A percentile compares a stretch with the other conserved stretches of the same genome.
phyloP scores from a whole-genome alignment of 2,797 vertebrate species.

The Typhlichthys eigenmanni region DNA sequence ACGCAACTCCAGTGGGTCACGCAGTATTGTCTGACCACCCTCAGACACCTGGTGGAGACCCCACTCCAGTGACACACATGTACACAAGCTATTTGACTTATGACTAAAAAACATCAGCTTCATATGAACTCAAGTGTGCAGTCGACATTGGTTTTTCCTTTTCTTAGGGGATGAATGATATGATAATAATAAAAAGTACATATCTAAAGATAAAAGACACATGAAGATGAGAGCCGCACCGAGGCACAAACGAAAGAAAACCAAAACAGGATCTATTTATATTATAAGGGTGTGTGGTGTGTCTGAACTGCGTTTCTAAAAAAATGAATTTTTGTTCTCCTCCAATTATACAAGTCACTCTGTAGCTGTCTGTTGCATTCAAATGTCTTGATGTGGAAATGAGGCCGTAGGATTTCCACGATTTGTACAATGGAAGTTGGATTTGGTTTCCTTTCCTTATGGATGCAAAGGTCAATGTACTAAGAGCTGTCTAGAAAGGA shows the following conservation, averaged over 20 bases:
- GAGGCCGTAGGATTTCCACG: neutral
- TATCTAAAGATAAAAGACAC: conserved; percentile 12
- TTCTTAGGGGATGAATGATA: conserved; percentile 12
- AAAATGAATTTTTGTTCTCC: conserved; percentile 33
- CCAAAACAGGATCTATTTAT: conserved; percentile 33
- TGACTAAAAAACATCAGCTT: neutral
- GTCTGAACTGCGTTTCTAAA: conserved; percentile 48
- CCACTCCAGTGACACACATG: neutral
- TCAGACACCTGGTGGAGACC: neutral
- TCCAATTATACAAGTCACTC: conserved; percentile 28
- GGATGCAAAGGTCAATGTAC: conserved; percentile 17
- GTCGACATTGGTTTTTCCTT: too few relatives aligned
- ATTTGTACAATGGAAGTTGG: neutral
- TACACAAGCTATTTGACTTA: neutral
- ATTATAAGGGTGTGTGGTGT: conserved; percentile 32
- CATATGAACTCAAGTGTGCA: too few relatives aligned
- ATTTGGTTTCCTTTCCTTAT: neutral
- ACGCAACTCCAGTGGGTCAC: conserved; percentile 92
- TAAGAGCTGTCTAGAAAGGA: conserved; percentile 5
- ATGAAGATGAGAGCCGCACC: conserved; percentile 2
- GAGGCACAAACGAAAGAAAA: conserved; percentile 23
- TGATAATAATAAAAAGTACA: conserved; percentile 9
- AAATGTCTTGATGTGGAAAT: conserved; percentile 10
- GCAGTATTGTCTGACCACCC: conserved; percentile 86
- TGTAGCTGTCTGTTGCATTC: conserved; percentile 49